A percentile compares a stretch with the other conserved stretches of the same genome.
phyloP scores from a whole-genome alignment of 37 sponge, comb jelly and placozoan species.

The Chondrilla cf. caribensis region DNA sequence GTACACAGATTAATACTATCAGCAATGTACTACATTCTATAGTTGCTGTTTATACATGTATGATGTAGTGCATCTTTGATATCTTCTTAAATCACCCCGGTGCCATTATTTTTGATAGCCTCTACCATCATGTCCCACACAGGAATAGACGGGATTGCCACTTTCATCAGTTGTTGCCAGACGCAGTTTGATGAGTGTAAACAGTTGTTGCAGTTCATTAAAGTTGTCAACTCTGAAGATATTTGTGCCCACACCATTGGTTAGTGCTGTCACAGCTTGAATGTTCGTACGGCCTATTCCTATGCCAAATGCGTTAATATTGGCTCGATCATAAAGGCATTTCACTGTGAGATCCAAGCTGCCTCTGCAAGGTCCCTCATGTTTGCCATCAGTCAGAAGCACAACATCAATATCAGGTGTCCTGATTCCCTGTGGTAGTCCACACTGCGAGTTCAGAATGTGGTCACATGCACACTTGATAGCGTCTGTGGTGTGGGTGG shows the following conservation, averaged over 20 bases:
- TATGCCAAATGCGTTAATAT: slow-evolving; percentile 32
- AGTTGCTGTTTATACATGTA: too few species aligned
- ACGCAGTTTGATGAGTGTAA: not conserved
- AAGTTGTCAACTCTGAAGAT: slow-evolving; percentile 21
- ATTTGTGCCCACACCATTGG: not conserved
- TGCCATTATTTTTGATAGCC: too few species aligned
- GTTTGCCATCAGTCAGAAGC: slow-evolving; percentile 34
- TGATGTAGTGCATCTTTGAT: too few species aligned
- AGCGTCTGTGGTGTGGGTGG: slow-evolving; percentile 15
- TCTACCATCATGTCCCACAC: too few species aligned
- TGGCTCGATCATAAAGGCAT: slow-evolving; percentile 17
- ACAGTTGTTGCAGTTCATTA: slow-evolving; percentile 25
- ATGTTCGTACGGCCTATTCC: not conserved
- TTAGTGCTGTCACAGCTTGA: not conserved
- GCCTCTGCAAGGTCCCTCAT: slow-evolving; percentile 4
- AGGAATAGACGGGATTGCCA: too few species aligned
- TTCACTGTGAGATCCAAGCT: not conserved
- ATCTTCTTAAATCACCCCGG: too few species aligned
- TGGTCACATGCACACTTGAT: slow-evolving; percentile 28
- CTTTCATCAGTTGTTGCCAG: too few species aligned
- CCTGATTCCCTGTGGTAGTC: slow-evolving; percentile 1
- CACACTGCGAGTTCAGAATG: slow-evolving; percentile 18
- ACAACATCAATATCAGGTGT: slow-evolving; percentile 30
- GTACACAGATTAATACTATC: too few species aligned
- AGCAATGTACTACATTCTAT: too few species aligned